These are phyloP conservation scores for Echinometra lucunter DNA, from an alignment of 53 echinoderm and acorn worm species.

Conservation along the genomic window DNA sequence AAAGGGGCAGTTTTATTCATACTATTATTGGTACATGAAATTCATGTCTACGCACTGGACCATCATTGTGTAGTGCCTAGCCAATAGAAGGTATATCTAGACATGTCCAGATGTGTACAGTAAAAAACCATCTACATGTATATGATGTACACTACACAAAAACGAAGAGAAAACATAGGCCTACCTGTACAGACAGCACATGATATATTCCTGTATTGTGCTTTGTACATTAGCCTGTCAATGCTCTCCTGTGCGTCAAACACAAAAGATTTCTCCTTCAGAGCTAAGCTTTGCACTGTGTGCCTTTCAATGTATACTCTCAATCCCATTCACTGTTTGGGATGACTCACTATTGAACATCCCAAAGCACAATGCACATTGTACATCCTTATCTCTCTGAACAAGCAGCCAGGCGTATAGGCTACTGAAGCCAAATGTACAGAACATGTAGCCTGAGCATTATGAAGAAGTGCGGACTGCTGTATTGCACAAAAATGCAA, in stretches of 20 bases:
- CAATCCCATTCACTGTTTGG: background rate
- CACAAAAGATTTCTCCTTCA: background rate
- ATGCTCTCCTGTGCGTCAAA: background rate
- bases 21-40: no score
- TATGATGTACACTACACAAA: background rate
- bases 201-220: background rate
- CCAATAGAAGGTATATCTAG: no score
- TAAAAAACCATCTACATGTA: background rate
- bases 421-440: background rate
- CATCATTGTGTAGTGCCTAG: no score
- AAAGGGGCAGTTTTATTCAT: no score
- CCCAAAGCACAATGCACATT: background rate
- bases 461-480: no score
- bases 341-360: conserved; percentile 35
- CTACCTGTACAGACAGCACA: background rate
- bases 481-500: no score
- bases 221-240: background rate
- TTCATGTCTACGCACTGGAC: no score
- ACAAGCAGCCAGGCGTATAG: background rate
- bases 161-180: background rate
- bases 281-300: background rate
- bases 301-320: conserved; percentile 22
- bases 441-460: background rate
- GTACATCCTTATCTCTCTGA: background rate
- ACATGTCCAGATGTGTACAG: no score